Evolutionary conservation across 2,797 vertebrate species (phyloP).

Genomic region (Erithacus rubecula): DNA sequence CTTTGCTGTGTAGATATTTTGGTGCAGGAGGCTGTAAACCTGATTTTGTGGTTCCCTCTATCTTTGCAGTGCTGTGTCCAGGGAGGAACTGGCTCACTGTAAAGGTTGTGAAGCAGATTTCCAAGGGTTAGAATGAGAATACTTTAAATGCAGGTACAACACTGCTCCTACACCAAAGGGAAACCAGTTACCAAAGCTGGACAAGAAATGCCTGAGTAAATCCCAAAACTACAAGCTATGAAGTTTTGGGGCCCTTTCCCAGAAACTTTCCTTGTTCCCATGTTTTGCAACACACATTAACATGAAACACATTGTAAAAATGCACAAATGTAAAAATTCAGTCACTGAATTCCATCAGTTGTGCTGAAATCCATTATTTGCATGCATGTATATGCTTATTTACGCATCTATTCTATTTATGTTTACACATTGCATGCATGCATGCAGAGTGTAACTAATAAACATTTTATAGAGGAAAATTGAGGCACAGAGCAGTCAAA

Average conservation of each 20-base stretch:
- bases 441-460: not conserved
- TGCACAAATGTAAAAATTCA: not conserved
- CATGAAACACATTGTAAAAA: not conserved
- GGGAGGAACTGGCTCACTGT: not conserved
- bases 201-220: not conserved
- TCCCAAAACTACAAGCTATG: not conserved
- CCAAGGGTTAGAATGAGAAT: not conserved
- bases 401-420: not conserved
- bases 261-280: not conserved
- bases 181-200: not conserved
- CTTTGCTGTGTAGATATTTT: not conserved
- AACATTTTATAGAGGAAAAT: not conserved
- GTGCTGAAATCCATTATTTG: not conserved
- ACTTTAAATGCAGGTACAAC: not conserved
- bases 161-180: not conserved
- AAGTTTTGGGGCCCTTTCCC: not conserved
- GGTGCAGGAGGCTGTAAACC: not conserved
- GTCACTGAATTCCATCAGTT: not conserved
- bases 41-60: not conserved
- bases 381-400: accelerated
- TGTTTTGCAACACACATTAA: not conserved
- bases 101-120: not conserved
- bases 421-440: not conserved
- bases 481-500: not conserved
- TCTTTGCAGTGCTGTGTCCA: no score